Conservation (phyloP, 1,140 invertebrate species). For the Hyles vespertilio region DNA sequence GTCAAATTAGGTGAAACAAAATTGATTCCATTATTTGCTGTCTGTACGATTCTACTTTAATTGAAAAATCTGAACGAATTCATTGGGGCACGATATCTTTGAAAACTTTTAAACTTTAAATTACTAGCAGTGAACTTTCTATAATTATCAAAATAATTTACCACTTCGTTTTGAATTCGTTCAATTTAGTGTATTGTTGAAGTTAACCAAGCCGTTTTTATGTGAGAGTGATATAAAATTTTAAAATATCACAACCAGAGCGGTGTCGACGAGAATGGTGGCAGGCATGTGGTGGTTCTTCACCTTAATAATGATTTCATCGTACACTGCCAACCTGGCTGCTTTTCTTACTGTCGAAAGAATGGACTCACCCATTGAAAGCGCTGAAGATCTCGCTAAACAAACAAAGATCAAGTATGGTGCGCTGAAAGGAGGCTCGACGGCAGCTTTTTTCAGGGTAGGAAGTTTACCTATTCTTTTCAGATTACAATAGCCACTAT, state of each 20-base stretch:
- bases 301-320: conserved; percentile 98
- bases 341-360: conserved; percentile 97
- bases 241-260: conserved; percentile 73
- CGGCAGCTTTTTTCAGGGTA: conserved; percentile 94
- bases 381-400: conserved; percentile 95
- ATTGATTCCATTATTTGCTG: too few species aligned
- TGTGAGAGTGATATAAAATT: too few species aligned
- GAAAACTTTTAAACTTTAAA: conserved; percentile 3
- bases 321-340: conserved; percentile 97
- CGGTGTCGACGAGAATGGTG: conserved; percentile 91
- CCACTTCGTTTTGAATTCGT: too few species aligned
- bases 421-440: conserved; percentile 93
- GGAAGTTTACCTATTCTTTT: conserved; percentile 25
- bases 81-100: not conserved
- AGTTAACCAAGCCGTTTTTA: too few species aligned
- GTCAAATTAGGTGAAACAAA: too few species aligned
- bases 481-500: too few species aligned
- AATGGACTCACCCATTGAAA: conserved; percentile 97
- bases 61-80: not conserved
- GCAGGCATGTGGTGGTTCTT: conserved; percentile 98
- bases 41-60: too few species aligned
- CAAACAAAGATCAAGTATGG: conserved; percentile 98
- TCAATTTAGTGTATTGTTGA: too few species aligned
- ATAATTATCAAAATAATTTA: too few species aligned
- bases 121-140: too few species aligned